Percentiles rank a stretch among this genome's conserved stretches.
Evolutionary conservation across 2,888 invertebrate genomes (phyloP).

Genomic region (Luperina nickerlii): DNA sequence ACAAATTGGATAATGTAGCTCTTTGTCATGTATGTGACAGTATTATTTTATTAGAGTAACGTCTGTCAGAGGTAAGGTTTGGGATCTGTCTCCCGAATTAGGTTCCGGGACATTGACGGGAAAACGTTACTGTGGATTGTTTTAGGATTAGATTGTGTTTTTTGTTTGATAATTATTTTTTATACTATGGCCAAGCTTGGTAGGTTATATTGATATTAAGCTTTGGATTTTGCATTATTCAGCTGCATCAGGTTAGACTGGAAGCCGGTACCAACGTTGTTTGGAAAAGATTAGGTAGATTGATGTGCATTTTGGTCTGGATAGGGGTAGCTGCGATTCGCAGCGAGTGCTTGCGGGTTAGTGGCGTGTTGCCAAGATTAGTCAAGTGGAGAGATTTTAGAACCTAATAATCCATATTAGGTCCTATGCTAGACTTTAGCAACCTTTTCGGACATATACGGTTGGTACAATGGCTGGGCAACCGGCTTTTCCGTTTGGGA

Average conservation of each 20-base stretch:
- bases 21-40: conserved; percentile 58
- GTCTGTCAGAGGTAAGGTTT: conserved; percentile 50
- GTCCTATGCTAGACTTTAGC: neutral
- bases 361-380: neutral
- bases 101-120: conserved; percentile 31
- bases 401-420: neutral
- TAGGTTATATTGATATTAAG: neutral
- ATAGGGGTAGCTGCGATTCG: too few species aligned
- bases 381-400: neutral
- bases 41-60: conserved; percentile 64
- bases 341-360: neutral
- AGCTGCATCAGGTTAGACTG: too few species aligned
- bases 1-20: conserved; percentile 80
- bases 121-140: conserved; percentile 3
- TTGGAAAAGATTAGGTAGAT: too few species aligned
- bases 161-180: neutral
- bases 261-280: too few species aligned
- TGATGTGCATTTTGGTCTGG: too few species aligned
- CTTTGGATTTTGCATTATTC: too few species aligned
- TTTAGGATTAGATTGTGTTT: conserved; percentile 8
- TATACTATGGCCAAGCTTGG: too few species aligned
- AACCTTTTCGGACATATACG: too few species aligned
- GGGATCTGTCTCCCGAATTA: conserved; percentile 41
- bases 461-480: too few species aligned
- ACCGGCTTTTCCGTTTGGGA: too few species aligned